Evolutionary conservation across 1,140 invertebrate species (phyloP).

Genomic region (Hyphantria cunea): DNA sequence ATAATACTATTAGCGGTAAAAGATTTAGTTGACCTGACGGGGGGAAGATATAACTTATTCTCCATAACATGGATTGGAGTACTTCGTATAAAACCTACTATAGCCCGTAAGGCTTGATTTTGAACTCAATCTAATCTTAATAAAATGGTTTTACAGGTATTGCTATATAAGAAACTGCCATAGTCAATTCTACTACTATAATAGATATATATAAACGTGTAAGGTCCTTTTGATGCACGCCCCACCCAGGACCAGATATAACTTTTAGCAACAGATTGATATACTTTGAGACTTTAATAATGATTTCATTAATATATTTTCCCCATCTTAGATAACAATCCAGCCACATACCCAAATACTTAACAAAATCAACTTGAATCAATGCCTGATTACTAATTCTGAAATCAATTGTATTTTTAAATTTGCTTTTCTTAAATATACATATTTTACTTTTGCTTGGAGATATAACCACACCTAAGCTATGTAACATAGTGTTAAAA

Average conservation of each 20-base stretch:
- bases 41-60: conserved; percentile 1
- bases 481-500: neutral
- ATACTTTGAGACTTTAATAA: neutral
- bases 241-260: conserved; percentile 5
- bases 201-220: conserved; percentile 2
- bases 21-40: neutral
- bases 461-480: conserved; percentile 3
- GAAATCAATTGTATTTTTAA: conserved; percentile 3
- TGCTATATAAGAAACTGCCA: neutral
- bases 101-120: conserved; percentile 2
- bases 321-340: conserved; percentile 4
- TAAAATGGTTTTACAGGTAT: neutral
- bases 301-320: neutral
- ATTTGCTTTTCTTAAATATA: conserved; percentile 5
- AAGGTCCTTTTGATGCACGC: conserved; percentile 2
- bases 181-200: conserved; percentile 1
- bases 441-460: conserved; percentile 8
- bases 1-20: neutral
- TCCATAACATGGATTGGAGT: neutral
- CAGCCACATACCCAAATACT: conserved; percentile 9
- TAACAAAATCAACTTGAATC: neutral
- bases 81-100: neutral
- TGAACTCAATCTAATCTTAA: neutral
- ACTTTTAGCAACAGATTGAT: conserved; percentile 9
- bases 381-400: neutral